Base-by-base conservation (phyloP, 2,888 invertebrate species). In the Gordius sp. region DNA sequence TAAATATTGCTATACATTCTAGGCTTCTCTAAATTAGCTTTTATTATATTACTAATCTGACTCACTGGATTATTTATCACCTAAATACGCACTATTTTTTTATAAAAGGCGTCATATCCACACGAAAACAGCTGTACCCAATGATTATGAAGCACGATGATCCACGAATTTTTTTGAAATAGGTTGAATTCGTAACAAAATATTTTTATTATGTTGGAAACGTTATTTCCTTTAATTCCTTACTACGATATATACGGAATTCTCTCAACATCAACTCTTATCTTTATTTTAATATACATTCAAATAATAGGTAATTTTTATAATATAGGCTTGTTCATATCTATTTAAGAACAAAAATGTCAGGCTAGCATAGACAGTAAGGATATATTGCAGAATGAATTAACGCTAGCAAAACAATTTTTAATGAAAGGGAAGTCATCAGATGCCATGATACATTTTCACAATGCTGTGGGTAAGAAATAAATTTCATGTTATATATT, bases 371-470 rank as follows among this genome's bases (percentile, higher is more conserved):
- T 20, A 18, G 47, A 23, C 20, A 20, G 16, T n/a, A n/a, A n/a
- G n/a, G n/a, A n/a, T n/a, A 20, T 8, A 47, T 47, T 47, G 4
- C 4, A 4, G 20, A 20, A 47, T n/a, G 47, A 47, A 47, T 4
- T n/a, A 47, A n/a, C 47, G 8, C 23, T 86, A 69, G 97, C 93
- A 1, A 81, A 80, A 67, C 80, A 84, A 67, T 80, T 87, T 69
- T 73, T 97, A 64, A 81, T 84, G 41, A 78, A 79, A 62, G 89
- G 91, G 28, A 87, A 93, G 69, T 76, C 91, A 61, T 79, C 83
- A 54, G 93, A 97, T 73, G 93, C 97, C 8, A 72, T 99, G 56
- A 81, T 84, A 60, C 91, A 97, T 69, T 97, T 87, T 72, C 91
- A 97, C 74, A 82, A 85, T 60, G 97, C 93, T 63, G 84, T 97